Percentiles rank a stretch among this genome's conserved stretches.
Conservation (phyloP, 2,113 vertebrate species). For the Brachirus orientalis region DNA sequence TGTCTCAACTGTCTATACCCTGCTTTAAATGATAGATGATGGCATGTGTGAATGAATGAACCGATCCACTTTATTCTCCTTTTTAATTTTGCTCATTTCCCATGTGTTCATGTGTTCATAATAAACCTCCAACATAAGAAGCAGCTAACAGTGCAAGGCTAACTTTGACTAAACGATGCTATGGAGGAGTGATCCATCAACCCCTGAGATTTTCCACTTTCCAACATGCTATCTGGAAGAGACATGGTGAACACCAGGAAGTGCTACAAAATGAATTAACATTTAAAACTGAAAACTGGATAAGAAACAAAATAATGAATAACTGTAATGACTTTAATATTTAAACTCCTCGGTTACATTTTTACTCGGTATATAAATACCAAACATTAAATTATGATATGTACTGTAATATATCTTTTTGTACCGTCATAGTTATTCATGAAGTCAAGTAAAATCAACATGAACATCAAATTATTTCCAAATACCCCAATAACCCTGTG, state of each 20-base stretch:
- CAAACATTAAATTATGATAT: slow-evolving; percentile 44
- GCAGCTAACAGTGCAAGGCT: slow-evolving; percentile 25
- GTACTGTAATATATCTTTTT: slow-evolving; percentile 2
- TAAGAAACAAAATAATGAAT: neutral
- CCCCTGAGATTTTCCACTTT: slow-evolving; percentile 60
- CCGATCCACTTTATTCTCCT: too few relatives aligned
- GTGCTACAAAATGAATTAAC: slow-evolving; percentile 32
- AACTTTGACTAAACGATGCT: slow-evolving; percentile 4
- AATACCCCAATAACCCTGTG: neutral
- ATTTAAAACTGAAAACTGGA: slow-evolving; percentile 1
- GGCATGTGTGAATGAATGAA: too few relatives aligned
- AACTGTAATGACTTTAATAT: slow-evolving; percentile 15
- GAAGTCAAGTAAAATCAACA: slow-evolving; percentile 5
- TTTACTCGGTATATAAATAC: slow-evolving; percentile 44
- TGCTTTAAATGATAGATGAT: too few relatives aligned
- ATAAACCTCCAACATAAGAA: slow-evolving; percentile 16
- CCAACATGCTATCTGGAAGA: slow-evolving; percentile 34
- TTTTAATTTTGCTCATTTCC: too few relatives aligned
- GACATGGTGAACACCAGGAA: slow-evolving; percentile 29
- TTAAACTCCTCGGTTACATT: slow-evolving; percentile 1
- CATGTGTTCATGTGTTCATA: neutral
- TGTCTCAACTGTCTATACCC: too few relatives aligned
- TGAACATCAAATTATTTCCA: slow-evolving; percentile 27
- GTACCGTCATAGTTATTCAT: slow-evolving; percentile 27
- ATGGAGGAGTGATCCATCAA: slow-evolving; percentile 35